A percentile compares a stretch with the other conserved stretches of the same genome.
Evolutionary conservation across 2,113 vertebrate species (phyloP).

Genomic region (Pogonocichla stellata): DNA sequence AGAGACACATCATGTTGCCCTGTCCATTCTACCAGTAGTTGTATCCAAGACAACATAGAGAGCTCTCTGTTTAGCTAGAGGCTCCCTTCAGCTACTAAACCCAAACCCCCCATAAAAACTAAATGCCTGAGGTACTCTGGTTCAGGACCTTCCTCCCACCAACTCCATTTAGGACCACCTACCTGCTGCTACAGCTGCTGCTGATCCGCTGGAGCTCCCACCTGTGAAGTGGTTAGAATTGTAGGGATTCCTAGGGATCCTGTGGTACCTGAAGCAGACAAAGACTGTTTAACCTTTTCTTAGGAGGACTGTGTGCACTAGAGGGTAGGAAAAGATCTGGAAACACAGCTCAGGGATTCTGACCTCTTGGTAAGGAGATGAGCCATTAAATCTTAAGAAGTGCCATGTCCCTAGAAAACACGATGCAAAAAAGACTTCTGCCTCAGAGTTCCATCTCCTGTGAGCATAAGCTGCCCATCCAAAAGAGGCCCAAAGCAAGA

Average conservation of each 20-base stretch:
- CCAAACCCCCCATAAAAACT: background rate
- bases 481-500: background rate
- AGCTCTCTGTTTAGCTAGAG: background rate
- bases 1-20: background rate
- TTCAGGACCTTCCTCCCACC: background rate
- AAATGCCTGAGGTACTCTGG: background rate
- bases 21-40: background rate
- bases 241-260: conserved; percentile 67
- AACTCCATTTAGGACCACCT: background rate
- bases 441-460: background rate
- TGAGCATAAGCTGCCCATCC: background rate
- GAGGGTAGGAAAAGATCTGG: background rate
- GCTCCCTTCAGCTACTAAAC: background rate
- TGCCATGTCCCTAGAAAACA: background rate
- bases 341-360: background rate
- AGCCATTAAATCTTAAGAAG: background rate
- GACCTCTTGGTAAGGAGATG: background rate
- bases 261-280: conserved; percentile 59
- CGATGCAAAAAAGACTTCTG: background rate
- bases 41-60: background rate
- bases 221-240: conserved; percentile 64
- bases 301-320: background rate
- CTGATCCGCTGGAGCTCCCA: conserved; percentile 71
- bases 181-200: conserved; percentile 71
- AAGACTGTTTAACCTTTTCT: background rate